Conservation (phyloP, 2,888 invertebrate species). For the Xanthia togata region DNA sequence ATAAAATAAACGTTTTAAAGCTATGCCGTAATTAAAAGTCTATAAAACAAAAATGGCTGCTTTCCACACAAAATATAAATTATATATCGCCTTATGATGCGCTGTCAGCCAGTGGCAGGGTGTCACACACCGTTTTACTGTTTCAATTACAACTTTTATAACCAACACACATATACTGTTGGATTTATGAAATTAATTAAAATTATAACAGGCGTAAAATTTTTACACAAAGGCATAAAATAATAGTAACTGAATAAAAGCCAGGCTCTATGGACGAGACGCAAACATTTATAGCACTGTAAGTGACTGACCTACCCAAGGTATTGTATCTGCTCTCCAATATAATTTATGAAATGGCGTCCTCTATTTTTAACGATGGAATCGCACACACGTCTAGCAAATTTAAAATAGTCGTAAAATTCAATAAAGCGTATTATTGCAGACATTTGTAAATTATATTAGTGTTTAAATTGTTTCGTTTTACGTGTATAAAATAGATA, state of each 20-base stretch:
- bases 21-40: slow-evolving; percentile 6
- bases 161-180: slow-evolving; percentile 28
- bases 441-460: slow-evolving; percentile 67
- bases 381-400: slow-evolving; percentile 64
- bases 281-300: slow-evolving; percentile 35
- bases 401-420: slow-evolving; percentile 71
- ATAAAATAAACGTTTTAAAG: not conserved
- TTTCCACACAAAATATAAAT: slow-evolving; percentile 22
- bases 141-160: slow-evolving; percentile 45
- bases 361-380: slow-evolving; percentile 68
- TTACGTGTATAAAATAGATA: slow-evolving; percentile 62
- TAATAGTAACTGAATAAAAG: slow-evolving; percentile 29
- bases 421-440: slow-evolving; percentile 73
- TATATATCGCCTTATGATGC: slow-evolving; percentile 21
- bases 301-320: slow-evolving; percentile 35
- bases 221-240: slow-evolving; percentile 24
- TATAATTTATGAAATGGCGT: slow-evolving; percentile 66
- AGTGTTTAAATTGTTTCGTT: slow-evolving; percentile 67
- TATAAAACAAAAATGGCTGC: slow-evolving; percentile 1
- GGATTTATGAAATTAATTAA: slow-evolving; percentile 43
- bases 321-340: slow-evolving; percentile 61
- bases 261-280: slow-evolving; percentile 8
- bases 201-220: slow-evolving; percentile 36
- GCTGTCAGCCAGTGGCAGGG: slow-evolving; percentile 18
- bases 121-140: slow-evolving; percentile 38